phyloP scores from a whole-genome alignment of 2,888 invertebrate species.

The Tridacna crocea region DNA sequence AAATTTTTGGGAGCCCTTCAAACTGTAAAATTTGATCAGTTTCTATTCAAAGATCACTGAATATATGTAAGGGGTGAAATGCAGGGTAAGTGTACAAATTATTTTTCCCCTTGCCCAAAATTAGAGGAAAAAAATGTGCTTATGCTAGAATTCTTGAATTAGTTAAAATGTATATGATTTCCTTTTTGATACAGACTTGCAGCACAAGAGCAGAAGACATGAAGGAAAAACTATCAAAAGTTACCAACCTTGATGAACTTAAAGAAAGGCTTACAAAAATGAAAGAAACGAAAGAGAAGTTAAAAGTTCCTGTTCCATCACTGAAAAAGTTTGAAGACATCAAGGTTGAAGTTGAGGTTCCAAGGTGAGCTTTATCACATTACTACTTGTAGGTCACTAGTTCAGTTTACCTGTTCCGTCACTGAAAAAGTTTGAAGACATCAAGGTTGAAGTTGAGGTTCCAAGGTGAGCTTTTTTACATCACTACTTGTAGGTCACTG shows the following conservation, averaged over 20 bases:
- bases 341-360: slow-evolving; percentile 57
- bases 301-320: slow-evolving; percentile 58
- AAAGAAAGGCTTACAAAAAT: slow-evolving; percentile 74
- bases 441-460: slow-evolving; percentile 60
- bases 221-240: slow-evolving; percentile 68
- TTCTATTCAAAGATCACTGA: too few species aligned
- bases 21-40: too few species aligned
- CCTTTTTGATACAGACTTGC: neutral
- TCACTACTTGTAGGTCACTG: too few species aligned
- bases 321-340: slow-evolving; percentile 66
- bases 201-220: slow-evolving; percentile 36
- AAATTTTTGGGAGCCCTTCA: too few species aligned
- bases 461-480: slow-evolving; percentile 35
- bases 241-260: slow-evolving; percentile 77
- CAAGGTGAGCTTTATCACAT: slow-evolving; percentile 34
- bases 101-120: too few species aligned
- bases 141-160: too few species aligned
- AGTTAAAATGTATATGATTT: too few species aligned
- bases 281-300: slow-evolving; percentile 66
- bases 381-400: too few species aligned
- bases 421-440: slow-evolving; percentile 64
- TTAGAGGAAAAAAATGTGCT: too few species aligned
- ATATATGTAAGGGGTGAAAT: too few species aligned
- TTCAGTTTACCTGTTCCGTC: slow-evolving; percentile 58
- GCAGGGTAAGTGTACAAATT: too few species aligned